phyloP scores from a whole-genome alignment of 2,797 vertebrate genomes.

The Schizopygopsis malacanthus region DNA sequence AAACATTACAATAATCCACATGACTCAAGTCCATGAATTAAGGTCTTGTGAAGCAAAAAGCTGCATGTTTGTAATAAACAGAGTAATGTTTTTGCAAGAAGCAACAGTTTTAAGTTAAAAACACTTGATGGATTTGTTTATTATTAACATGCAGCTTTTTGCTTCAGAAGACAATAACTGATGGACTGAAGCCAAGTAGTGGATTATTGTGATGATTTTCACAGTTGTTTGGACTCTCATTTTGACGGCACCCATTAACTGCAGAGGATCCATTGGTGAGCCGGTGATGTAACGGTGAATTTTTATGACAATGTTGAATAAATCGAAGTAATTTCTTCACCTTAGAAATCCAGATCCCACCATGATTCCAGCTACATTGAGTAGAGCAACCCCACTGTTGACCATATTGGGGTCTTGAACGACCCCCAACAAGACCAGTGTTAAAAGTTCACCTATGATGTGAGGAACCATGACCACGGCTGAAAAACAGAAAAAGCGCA shows the following conservation, averaged over 20 bases:
- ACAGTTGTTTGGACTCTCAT: not conserved
- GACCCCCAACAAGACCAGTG: conserved; percentile 86
- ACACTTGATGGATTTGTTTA: not conserved
- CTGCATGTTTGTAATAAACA: not conserved
- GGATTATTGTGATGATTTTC: too few species aligned
- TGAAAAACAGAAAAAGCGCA: conserved; percentile 88
- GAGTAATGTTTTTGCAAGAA: not conserved
- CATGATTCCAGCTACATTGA: conserved; percentile 88
- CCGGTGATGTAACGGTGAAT: not conserved
- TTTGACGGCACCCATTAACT: not conserved
- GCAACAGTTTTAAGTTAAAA: not conserved
- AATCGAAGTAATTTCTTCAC: conserved; percentile 68
- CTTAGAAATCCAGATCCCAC: conserved; percentile 91
- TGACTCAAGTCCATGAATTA: not conserved
- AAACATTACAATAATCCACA: not conserved
- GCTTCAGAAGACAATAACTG: too few species aligned
- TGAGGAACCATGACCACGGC: conserved; percentile 88
- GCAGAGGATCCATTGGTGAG: not conserved
- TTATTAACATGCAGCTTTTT: not conserved
- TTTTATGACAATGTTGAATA: not conserved
- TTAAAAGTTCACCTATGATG: conserved; percentile 85
- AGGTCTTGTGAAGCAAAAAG: not conserved
- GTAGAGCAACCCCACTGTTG: conserved; percentile 87
- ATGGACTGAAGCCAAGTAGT: too few species aligned
- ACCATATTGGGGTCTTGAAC: conserved; percentile 91